Evolutionary conservation across 2,797 vertebrate genomes (phyloP).

Genomic region (Anabacerthia variegaticeps): DNA sequence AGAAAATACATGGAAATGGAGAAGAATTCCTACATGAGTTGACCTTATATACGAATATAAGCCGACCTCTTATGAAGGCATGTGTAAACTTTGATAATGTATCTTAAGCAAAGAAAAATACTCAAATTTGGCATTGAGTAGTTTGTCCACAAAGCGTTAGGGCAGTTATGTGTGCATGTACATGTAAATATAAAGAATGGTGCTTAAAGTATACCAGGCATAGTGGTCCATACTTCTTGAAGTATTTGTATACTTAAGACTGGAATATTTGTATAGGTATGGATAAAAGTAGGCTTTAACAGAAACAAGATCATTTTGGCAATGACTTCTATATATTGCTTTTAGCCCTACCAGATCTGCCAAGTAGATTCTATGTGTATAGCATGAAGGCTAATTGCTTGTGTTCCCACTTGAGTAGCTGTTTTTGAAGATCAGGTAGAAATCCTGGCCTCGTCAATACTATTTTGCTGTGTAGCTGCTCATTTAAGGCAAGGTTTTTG

Average conservation of each 20-base stretch:
- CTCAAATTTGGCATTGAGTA: neutral
- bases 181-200: neutral
- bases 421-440: neutral
- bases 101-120: neutral
- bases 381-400: neutral
- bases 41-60: neutral
- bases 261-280: neutral
- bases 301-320: neutral
- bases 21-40: neutral
- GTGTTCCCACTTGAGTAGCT: neutral
- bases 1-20: neutral
- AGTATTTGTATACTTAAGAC: neutral
- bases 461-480: neutral
- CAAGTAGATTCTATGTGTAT: neutral
- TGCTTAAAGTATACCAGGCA: neutral
- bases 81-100: neutral
- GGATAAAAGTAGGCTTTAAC: neutral
- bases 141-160: neutral
- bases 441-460: neutral
- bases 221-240: neutral
- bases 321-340: neutral
- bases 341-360: neutral
- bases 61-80: neutral
- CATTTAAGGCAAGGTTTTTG: neutral
- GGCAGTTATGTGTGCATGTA: rapidly evolving